Percentiles rank a stretch among this genome's conserved stretches.
Conservation (phyloP, 2,113 vertebrate genomes). For the Corythornis madagascariensis region DNA sequence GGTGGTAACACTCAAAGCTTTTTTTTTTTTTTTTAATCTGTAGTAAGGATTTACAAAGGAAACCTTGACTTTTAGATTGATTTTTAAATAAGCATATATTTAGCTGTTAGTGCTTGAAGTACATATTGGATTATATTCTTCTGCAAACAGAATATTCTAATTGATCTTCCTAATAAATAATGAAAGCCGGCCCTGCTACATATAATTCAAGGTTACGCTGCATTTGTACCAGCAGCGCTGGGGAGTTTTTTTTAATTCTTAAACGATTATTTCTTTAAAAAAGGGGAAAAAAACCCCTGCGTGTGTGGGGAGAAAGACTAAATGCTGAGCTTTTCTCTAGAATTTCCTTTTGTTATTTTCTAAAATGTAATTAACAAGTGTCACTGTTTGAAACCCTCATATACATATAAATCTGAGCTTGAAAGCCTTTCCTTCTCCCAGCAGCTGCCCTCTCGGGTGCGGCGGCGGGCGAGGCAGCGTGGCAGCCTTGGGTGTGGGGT, state of each 20-base stretch:
- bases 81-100: constrained; percentile 82
- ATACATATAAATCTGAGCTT: not conserved
- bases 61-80: constrained; percentile 72
- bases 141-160: constrained; percentile 75
- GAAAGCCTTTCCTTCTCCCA: not conserved
- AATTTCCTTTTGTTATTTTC: constrained; percentile 32
- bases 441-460: not conserved
- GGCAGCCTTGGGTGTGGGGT: not conserved
- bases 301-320: not conserved
- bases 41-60: constrained; percentile 65
- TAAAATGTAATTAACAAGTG: not conserved
- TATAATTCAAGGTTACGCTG: constrained; percentile 75
- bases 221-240: constrained; percentile 2
- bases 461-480: not conserved
- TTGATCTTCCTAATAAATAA: constrained; percentile 77
- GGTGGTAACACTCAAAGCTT: constrained; percentile 18
- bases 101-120: constrained; percentile 74
- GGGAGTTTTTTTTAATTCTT: constrained; percentile 22
- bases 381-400: not conserved
- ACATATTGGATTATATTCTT: constrained; percentile 60
- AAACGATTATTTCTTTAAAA: constrained; percentile 20
- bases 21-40: not conserved
- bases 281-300: not conserved
- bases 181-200: constrained; percentile 49
- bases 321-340: constrained; percentile 7